Base-by-base conservation (phyloP, 2,888 invertebrate species). In the Taphrorychus bicolor region DNA sequence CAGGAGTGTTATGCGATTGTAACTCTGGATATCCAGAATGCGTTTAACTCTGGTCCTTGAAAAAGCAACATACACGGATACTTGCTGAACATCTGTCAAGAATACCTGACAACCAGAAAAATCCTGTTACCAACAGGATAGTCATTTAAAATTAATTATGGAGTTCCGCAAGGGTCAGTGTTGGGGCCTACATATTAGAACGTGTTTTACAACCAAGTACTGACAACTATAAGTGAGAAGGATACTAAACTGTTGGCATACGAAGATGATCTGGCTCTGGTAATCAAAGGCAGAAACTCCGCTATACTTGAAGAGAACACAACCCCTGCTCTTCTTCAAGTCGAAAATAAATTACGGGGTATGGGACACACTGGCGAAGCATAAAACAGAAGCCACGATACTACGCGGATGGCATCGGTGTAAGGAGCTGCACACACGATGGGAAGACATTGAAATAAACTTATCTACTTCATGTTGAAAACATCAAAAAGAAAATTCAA, bases 251-350 rank as follows among this genome's bases (percentile, higher is more conserved):
- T 52, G 5, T 16, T 52, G 9, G 52, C 52, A 14, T 52, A 19
- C 52, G 52, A 16, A 16, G 52, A 52, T 18, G 52, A 52, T 52
- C 14, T 52, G 19, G 52, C 18, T 7, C 9, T 52, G 21, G 21
- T 52, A 5, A 52, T 52, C 19, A 21, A 14, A 5, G 52, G 52
- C 18, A 52, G 21, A 52, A 52, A 16, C 19, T 7, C 18, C 5
- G 9, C 14, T 11, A 7, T 14, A 9, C 19, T 52, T 11, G 52
- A 52, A 52, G 1, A 52, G 19, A 16, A 7, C 5, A 19, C 52
- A 45, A 32, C 32, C 7, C 11, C 5, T 32, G 11, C 11, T 32
- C 11, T 32, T 5, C 5, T 11, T 32, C 7, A 32, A 32, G 11
- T 32, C 5, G 11, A 11, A 32, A 11, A 11, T 7, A 32, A 32